Evolutionary conservation across 1,140 invertebrate genomes (phyloP).

Genomic region (Drosophila jambulina): DNA sequence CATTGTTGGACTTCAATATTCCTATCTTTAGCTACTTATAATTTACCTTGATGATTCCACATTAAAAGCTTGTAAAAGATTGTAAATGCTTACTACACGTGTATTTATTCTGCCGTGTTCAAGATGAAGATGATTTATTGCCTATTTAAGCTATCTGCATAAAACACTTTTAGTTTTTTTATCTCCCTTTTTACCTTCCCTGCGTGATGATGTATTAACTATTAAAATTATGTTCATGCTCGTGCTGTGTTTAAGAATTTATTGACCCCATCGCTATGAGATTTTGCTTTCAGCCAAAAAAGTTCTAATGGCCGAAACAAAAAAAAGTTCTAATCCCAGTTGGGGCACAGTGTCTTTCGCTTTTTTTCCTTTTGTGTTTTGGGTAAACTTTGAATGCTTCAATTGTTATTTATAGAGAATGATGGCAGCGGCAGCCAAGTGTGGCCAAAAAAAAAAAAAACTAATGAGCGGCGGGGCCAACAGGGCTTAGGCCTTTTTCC

Average conservation of each 20-base stretch:
- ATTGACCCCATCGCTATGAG: conserved; percentile 64
- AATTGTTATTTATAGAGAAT: conserved; percentile 83
- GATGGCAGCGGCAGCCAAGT: conserved; percentile 66
- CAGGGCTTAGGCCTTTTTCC: conserved; percentile 50
- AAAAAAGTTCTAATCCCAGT: conserved; percentile 57
- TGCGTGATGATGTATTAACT: conserved; percentile 76
- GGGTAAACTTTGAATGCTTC: conserved; percentile 64
- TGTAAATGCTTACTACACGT: conserved; percentile 12
- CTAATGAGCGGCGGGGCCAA: conserved; percentile 58
- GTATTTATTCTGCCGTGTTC: conserved; percentile 1
- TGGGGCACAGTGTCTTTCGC: conserved; percentile 57
- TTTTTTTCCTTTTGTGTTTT: conserved; percentile 24
- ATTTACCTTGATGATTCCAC: conserved; percentile 1
- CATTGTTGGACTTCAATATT: background rate
- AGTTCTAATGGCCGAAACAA: conserved; percentile 66
- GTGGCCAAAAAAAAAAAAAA: conserved; percentile 52
- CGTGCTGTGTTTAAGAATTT: conserved; percentile 71
- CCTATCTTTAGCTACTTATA: background rate
- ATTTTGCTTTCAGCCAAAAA: conserved; percentile 65
- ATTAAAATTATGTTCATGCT: conserved; percentile 62
- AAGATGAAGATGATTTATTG: conserved; percentile 27
- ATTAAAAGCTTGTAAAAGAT: background rate
- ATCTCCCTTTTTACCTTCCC: conserved; percentile 8
- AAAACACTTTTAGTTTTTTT: conserved; percentile 38
- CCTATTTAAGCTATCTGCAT: conserved; percentile 23